These are phyloP conservation scores for Sebastes minor DNA, from an alignment of 2,797 vertebrate species.

Conservation along the genomic window DNA sequence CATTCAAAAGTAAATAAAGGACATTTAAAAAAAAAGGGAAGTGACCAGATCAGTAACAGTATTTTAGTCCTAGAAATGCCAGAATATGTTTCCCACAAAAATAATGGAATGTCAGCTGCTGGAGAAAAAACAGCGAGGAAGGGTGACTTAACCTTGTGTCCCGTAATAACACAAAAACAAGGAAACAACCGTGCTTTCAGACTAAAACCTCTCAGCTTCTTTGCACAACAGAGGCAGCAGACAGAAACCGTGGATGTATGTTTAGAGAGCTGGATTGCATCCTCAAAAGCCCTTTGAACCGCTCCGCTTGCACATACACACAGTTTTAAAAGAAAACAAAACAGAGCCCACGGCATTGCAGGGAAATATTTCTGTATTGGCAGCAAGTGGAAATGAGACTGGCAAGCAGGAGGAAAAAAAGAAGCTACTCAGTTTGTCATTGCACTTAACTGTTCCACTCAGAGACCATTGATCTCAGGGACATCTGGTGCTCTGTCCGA, in stretches of 20 bases:
- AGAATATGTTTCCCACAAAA: conserved; percentile 6
- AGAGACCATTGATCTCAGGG: conserved; percentile 37
- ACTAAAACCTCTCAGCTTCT: conserved; percentile 24
- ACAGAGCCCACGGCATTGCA: conserved; percentile 31
- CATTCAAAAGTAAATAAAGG: conserved; percentile 3
- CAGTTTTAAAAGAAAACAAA: conserved; percentile 33
- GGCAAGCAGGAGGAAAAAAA: conserved; percentile 6
- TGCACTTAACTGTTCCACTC: conserved; percentile 38
- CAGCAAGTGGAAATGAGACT: conserved; percentile 17
- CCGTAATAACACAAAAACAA: conserved; percentile 30
- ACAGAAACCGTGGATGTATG: conserved; percentile 27
- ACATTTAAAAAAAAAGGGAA: neutral
- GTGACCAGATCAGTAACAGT: conserved; percentile 7
- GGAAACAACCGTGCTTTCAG: conserved; percentile 22
- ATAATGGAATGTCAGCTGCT: conserved; percentile 22
- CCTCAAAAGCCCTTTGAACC: conserved; percentile 46
- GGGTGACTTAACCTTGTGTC: conserved; percentile 44
- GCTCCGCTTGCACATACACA: conserved; percentile 24
- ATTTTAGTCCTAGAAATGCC: neutral
- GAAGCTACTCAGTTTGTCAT: conserved; percentile 35
- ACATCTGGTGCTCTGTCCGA: conserved; percentile 3
- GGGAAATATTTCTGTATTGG: conserved; percentile 34
- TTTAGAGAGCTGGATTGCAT: conserved; percentile 38
- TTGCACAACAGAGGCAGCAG: conserved; percentile 4
- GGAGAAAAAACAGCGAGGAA: neutral